Base-by-base conservation (phyloP, 2,113 vertebrate species). In the Andinoacara biseriatus region DNA sequence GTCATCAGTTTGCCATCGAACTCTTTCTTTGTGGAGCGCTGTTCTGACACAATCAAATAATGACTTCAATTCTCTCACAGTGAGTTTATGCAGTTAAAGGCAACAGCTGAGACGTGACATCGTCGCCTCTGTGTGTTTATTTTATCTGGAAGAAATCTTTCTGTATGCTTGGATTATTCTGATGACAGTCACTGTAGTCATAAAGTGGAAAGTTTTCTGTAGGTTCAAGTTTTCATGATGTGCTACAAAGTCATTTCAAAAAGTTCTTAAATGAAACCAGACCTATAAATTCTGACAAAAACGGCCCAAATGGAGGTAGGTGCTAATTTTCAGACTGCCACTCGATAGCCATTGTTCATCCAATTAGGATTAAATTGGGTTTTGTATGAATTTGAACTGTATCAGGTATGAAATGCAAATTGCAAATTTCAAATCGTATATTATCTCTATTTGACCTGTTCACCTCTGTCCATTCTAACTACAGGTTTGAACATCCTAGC, bases 81-180 rank as follows among this genome's bases (percentile, higher is more conserved):
- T 4, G 24, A 72, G 24, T 3, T 72, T 31, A 52, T 72, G 24
- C 65, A 49, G 15, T 49, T 49, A 15, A 72, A 31, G 13, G 65
- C 43, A 52, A 52, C 65, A 52, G 43, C 65, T 69, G 24, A 20
- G 13, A 0, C 3, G 0, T 52, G 31, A 72, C 24, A 0, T 31
- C 3, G 31, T 1, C 43, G 0, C 17, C 65, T 29, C 2, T 29
- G 5, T 72, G 0, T 31, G 17, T 72, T 46, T 17, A 13, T 52
- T 29, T 72, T 72, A 31, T 31, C 24, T 20, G 4, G 49, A 49
- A 52, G 43, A 52, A 69, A 69, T 69, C 49, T 69, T 69, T 69
- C 65, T 4, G 17, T 52, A 35, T n/a, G 13, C 65, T 29, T 31
- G 43, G 65, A 20, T 72, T 0, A 13, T 52, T 72, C 0, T 52